A percentile compares a stretch with the other conserved stretches of the same genome.
Conservation (phyloP, 2,888 invertebrate genomes). For the Arctia plantaginis region DNA sequence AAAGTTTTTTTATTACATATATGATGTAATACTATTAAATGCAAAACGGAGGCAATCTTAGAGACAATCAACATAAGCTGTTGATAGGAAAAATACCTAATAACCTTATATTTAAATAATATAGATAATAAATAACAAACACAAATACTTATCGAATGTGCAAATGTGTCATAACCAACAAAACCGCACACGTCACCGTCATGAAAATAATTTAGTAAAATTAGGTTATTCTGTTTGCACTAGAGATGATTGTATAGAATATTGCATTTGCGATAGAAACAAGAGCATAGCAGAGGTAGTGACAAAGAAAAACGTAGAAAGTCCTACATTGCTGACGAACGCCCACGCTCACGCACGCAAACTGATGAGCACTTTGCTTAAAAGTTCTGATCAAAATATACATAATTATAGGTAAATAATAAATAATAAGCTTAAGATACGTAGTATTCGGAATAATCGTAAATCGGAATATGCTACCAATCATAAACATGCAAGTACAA, state of each 20-base stretch:
- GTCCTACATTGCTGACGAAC: not conserved
- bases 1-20: too few species aligned
- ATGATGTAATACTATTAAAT: too few species aligned
- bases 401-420: too few species aligned
- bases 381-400: not conserved
- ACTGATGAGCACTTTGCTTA: not conserved
- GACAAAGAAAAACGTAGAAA: not conserved
- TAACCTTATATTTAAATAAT: too few species aligned
- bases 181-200: not conserved
- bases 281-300: not conserved
- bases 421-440: too few species aligned
- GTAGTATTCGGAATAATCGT: too few species aligned
- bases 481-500: not conserved
- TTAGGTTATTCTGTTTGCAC: not conserved
- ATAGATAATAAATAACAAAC: not conserved
- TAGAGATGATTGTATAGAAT: not conserved
- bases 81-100: too few species aligned
- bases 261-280: conserved; percentile 1
- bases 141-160: not conserved
- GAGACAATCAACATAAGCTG: too few species aligned
- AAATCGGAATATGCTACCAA: not conserved
- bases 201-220: not conserved
- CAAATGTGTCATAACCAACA: not conserved
- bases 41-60: too few species aligned
- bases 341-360: not conserved